These are phyloP conservation scores for Urechis unicinctus DNA, from an alignment of 2,888 invertebrate species.

Conservation along the genomic window DNA sequence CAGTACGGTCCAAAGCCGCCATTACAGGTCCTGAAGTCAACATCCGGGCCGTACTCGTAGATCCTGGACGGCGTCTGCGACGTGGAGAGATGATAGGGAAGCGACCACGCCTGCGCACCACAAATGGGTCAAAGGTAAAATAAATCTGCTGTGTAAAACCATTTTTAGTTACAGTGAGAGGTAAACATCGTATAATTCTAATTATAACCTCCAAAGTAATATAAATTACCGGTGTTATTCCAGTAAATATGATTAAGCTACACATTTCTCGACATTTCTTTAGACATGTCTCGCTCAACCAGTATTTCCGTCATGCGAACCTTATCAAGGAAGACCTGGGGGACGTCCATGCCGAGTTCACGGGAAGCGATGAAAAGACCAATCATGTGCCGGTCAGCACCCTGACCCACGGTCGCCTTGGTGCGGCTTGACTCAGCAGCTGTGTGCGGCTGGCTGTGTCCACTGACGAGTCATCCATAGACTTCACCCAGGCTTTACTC, in stretches of 20 bases:
- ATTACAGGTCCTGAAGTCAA: slow-evolving; percentile 21
- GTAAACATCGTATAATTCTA: too few species aligned
- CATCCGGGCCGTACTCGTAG: slow-evolving; percentile 14
- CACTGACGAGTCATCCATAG: slow-evolving; percentile 27
- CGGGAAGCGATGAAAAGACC: slow-evolving; percentile 46
- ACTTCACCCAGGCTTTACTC: slow-evolving; percentile 42
- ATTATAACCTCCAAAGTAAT: too few species aligned
- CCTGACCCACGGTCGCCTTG: slow-evolving; percentile 36
- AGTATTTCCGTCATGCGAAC: too few species aligned
- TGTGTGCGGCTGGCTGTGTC: slow-evolving; percentile 24
- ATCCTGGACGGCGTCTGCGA: slow-evolving; percentile 35
- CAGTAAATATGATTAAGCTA: too few species aligned
- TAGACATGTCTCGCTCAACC: too few species aligned
- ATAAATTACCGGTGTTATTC: too few species aligned
- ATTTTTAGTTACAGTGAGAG: too few species aligned
- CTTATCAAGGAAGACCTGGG: slow-evolving; percentile 28
- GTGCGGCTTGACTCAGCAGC: slow-evolving; percentile 29
- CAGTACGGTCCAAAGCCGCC: slow-evolving; percentile 29
- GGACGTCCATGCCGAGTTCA: slow-evolving; percentile 29
- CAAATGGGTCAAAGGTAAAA: too few species aligned
- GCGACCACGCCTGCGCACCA: slow-evolving; percentile 17
- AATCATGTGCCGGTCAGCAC: slow-evolving; percentile 58
- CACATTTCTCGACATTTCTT: too few species aligned
- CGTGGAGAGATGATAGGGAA: slow-evolving; percentile 30
- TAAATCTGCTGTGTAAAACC: too few species aligned